phyloP scores from a whole-genome alignment of 2,797 vertebrate species.

The Coendou prehensilis region DNA sequence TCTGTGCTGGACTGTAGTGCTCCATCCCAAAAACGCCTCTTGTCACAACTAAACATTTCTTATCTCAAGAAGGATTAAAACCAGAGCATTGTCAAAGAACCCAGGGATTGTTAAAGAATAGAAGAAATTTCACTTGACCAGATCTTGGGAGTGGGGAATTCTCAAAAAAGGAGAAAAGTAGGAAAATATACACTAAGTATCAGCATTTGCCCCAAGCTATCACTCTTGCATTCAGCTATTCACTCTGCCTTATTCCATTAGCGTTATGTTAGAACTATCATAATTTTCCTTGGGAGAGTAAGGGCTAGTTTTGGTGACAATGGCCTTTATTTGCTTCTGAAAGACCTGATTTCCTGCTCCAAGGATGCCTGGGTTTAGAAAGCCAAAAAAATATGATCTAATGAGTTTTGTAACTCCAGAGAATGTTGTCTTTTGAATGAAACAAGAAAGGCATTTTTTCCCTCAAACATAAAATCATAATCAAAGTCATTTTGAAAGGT shows the following conservation, averaged over 20 bases:
- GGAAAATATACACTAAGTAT: background rate
- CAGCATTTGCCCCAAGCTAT: background rate
- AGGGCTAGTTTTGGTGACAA: background rate
- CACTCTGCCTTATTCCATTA: background rate
- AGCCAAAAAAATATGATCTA: background rate
- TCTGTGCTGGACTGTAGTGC: background rate
- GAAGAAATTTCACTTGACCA: constrained; percentile 12
- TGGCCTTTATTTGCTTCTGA: background rate
- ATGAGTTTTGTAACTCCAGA: background rate
- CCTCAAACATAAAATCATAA: constrained; percentile 28
- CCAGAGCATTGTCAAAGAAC: background rate
- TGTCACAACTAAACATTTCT: constrained; percentile 9
- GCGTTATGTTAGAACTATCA: background rate
- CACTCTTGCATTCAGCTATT: background rate
- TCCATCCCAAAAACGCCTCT: background rate
- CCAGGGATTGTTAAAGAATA: background rate
- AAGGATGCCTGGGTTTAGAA: constrained; percentile 32
- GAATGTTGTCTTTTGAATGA: background rate
- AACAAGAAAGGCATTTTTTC: constrained; percentile 36
- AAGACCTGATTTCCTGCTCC: background rate
- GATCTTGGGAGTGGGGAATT: background rate
- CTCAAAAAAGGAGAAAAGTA: background rate
- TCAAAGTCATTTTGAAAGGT: constrained; percentile 1
- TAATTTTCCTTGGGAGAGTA: constrained; percentile 4
- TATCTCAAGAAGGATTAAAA: constrained; percentile 45